Conservation (phyloP, 2,888 invertebrate species). For the Galerucella calmariensis region DNA sequence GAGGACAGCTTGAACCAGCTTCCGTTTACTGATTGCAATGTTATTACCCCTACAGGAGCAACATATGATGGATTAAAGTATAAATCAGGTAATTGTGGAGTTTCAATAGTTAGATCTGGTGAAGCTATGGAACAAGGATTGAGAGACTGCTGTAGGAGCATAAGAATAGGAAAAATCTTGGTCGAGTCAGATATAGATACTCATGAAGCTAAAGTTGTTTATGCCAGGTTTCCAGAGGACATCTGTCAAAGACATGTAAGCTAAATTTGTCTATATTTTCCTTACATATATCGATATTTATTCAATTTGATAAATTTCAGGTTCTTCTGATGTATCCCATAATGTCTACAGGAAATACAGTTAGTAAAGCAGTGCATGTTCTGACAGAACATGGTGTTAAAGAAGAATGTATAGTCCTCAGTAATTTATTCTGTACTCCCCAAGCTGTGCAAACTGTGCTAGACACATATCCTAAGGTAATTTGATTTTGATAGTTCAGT, state of each 20-base stretch:
- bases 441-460: slow-evolving; percentile 86
- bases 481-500: slow-evolving; percentile 25
- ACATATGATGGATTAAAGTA: slow-evolving; percentile 93
- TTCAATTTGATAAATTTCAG: slow-evolving; percentile 48
- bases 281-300: not conserved
- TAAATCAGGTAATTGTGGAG: slow-evolving; percentile 96
- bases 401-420: slow-evolving; percentile 95
- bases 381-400: slow-evolving; percentile 93
- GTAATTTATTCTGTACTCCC: slow-evolving; percentile 97
- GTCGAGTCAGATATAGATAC: slow-evolving; percentile 97
- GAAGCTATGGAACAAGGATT: slow-evolving; percentile 73
- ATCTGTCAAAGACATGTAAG: slow-evolving; percentile 79
- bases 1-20: slow-evolving; percentile 98
- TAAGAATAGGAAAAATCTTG: slow-evolving; percentile 97
- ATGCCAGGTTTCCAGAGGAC: slow-evolving; percentile 97
- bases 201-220: slow-evolving; percentile 95
- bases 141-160: slow-evolving; percentile 97
- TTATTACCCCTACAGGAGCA: slow-evolving; percentile 93
- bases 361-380: slow-evolving; percentile 92
- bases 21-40: slow-evolving; percentile 90
- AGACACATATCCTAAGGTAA: slow-evolving; percentile 80
- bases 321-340: slow-evolving; percentile 98
- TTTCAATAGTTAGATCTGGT: slow-evolving; percentile 90
- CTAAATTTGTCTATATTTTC: not conserved
- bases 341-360: slow-evolving; percentile 98